phyloP scores from a whole-genome alignment of 2,888 invertebrate species.

The Tricholauxania praeusta region DNA sequence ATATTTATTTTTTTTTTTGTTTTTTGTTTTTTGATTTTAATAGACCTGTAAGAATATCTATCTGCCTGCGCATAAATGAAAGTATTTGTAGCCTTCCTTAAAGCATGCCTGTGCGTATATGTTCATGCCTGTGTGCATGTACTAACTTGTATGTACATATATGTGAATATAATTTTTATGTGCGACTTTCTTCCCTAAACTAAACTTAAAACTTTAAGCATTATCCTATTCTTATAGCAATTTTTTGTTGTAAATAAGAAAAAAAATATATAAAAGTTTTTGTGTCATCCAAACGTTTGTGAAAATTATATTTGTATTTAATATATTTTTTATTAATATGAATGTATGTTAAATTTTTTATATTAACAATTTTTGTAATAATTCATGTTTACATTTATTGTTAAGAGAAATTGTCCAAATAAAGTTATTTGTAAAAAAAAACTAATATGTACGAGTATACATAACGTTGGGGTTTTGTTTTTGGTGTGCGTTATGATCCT shows the following conservation, averaged over 20 bases:
- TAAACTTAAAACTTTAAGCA: too few species aligned
- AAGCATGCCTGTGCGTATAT: constrained; percentile 1
- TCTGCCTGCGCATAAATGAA: constrained; percentile 1
- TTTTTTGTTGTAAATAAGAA: constrained; percentile 16
- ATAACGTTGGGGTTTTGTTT: neutral
- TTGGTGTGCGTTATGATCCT: neutral
- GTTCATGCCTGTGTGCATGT: neutral
- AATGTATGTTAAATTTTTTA: constrained; percentile 5
- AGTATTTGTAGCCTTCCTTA: constrained; percentile 19
- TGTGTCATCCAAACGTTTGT: neutral
- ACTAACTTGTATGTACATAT: neutral
- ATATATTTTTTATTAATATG: constrained; percentile 38
- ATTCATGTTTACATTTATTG: neutral
- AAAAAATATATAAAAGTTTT: constrained; percentile 18
- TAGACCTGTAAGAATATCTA: neutral
- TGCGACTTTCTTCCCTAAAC: too few species aligned
- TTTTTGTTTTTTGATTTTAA: too few species aligned
- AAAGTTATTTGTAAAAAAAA: neutral
- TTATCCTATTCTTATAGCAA: constrained; percentile 18
- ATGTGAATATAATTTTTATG: too few species aligned
- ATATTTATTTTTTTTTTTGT: constrained; percentile 1
- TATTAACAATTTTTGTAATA: neutral
- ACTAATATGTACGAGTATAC: neutral
- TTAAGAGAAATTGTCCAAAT: constrained; percentile 15
- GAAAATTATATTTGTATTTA: constrained; percentile 7